Base-by-base conservation (phyloP, 92 coral and sea anemone genomes). In the Epizoanthus illoricatus region DNA sequence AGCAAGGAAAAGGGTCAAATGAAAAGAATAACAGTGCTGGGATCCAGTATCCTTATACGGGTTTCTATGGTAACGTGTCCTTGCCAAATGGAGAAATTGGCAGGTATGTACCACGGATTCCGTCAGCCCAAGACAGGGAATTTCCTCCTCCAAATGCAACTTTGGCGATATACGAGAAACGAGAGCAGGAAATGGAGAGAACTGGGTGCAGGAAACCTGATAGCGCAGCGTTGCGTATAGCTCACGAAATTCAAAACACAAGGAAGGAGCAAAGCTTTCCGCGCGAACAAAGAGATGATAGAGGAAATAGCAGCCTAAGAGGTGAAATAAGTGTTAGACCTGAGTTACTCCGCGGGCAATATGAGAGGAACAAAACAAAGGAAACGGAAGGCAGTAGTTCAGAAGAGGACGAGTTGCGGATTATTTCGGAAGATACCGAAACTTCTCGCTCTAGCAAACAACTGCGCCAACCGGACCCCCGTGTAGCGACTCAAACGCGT, bases 101-200 rank as follows among this genome's bases (percentile, higher is more conserved):
- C 15, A 81, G 92, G 23, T 73, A 79, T 69, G 72, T 80, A 6
- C 86, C 86, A 15, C 80, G 88, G 72, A 89, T 89, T 52, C 69
- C 90, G 1, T 75, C 88, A 2, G 64, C 81, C 39, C 92, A 91
- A 43, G 92, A 91, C 47, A 84, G 90, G 73, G 94, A 91, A 61
- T 93, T 91, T 43, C 88, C 89, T 36, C 97, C 97, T 8, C 97
- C 97, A 4, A 93, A 93, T 60, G 92, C 90, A 20, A 93, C 94
- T 15, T 70, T 93, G 70, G 94, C 91, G 59, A 93, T 89, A 91
- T 88, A 84, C 84, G 92, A 91, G 81, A 88, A 83, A 71, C 83
- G 97, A 47, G 94, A 88, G 75, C 94, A 88, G 43, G 97, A 92
- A 42, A 75, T 92, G 85, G 97, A 92, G 58, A 84, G 82, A 72